Conservation (phyloP, 2,888 invertebrate species). For the Rhodophaea formosa region DNA sequence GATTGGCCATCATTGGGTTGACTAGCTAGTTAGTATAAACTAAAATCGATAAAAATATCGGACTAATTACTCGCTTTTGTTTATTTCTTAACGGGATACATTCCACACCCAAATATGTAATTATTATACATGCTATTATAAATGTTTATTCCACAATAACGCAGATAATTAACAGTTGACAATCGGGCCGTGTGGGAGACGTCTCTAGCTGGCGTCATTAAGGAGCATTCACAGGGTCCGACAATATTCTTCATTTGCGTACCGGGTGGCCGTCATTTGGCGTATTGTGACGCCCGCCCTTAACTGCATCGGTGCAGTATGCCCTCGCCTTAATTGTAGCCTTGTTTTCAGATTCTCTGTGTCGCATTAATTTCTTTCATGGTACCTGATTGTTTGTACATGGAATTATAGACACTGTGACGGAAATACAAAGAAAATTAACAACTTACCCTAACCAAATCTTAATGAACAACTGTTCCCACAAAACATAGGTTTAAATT, state of each 20-base stretch:
- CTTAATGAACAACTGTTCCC: too few species aligned
- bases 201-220: slow-evolving; percentile 69
- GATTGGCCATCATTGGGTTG: too few species aligned
- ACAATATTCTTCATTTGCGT: slow-evolving; percentile 82
- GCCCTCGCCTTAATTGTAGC: slow-evolving; percentile 72
- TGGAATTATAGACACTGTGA: too few species aligned
- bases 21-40: too few species aligned
- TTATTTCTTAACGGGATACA: too few species aligned
- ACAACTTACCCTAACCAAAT: too few species aligned
- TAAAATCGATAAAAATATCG: too few species aligned
- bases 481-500: too few species aligned
- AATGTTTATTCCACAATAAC: slow-evolving; percentile 51
- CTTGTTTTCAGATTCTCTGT: slow-evolving; percentile 56
- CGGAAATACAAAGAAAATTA: too few species aligned
- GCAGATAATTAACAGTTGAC: slow-evolving; percentile 66
- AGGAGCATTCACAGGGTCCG: slow-evolving; percentile 76
- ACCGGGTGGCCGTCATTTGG: slow-evolving; percentile 73
- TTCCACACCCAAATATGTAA: too few species aligned
- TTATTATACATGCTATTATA: too few species aligned
- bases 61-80: too few species aligned
- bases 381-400: background rate
- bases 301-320: slow-evolving; percentile 63
- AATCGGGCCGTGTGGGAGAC: slow-evolving; percentile 66
- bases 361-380: background rate
- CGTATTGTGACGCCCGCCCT: slow-evolving; percentile 71